Conservation (phyloP, 2,113 vertebrate genomes). For the Eulacestoma nigropectus region DNA sequence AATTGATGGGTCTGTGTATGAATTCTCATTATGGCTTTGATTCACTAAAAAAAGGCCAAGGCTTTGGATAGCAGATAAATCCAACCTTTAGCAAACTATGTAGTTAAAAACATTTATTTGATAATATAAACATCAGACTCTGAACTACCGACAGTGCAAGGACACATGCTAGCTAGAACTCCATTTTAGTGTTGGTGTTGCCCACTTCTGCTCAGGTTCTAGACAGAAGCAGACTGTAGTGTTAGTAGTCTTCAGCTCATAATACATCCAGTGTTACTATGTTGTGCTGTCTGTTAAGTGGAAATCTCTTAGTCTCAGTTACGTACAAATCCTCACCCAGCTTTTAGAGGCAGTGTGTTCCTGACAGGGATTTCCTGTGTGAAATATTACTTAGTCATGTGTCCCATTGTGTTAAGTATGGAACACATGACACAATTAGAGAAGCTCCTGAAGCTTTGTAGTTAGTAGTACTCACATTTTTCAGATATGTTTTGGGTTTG, state of each 20-base stretch:
- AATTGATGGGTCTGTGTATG: not conserved
- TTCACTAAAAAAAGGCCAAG: not conserved
- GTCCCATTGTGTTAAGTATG: not conserved
- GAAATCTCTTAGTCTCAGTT: not conserved
- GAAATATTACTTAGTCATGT: not conserved
- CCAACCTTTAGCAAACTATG: not conserved
- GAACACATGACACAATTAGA: not conserved
- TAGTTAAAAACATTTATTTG: not conserved
- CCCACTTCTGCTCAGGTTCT: not conserved
- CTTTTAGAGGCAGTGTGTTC: not conserved
- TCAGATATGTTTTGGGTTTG: not conserved
- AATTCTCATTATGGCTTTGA: not conserved
- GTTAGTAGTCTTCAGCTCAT: not conserved
- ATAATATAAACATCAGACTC: not conserved
- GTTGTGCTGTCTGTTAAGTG: not conserved
- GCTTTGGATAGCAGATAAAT: not conserved
- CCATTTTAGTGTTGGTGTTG: not conserved
- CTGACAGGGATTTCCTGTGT: not conserved
- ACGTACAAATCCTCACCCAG: not conserved
- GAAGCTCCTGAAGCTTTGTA: not conserved
- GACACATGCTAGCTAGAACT: not conserved
- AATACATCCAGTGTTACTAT: rapidly evolving
- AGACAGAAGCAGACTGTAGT: not conserved
- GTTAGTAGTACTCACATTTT: not conserved
- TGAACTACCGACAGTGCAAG: not conserved